phyloP scores from a whole-genome alignment of 1,140 invertebrate genomes.

The Chionoecetes opilio region DNA sequence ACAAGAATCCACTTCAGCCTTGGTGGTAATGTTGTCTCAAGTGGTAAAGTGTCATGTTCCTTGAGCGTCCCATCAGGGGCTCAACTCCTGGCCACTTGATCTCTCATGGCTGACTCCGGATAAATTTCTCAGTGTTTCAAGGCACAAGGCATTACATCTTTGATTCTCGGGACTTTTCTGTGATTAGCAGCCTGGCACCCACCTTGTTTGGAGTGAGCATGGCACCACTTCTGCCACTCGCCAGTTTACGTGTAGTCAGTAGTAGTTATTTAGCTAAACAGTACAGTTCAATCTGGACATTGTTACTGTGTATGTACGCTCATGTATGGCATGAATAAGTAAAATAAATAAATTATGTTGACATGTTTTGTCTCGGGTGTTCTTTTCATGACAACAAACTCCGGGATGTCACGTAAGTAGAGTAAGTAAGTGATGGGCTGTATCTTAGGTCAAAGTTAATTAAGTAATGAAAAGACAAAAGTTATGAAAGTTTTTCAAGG shows the following conservation, averaged over 20 bases:
- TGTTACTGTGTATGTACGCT: constrained; percentile 79
- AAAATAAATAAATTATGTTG: constrained; percentile 79
- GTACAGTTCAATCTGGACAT: constrained; percentile 77
- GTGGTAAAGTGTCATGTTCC: too few relatives aligned
- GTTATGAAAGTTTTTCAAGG: too few relatives aligned
- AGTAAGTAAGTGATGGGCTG: too few relatives aligned
- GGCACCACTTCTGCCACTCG: constrained; percentile 75
- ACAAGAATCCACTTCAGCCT: too few relatives aligned
- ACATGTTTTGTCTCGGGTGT: constrained; percentile 57
- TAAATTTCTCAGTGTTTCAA: neutral
- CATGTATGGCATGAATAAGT: constrained; percentile 79
- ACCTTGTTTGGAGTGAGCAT: constrained; percentile 72
- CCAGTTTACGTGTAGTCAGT: constrained; percentile 79
- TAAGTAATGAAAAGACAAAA: too few relatives aligned
- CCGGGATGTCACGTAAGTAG: too few relatives aligned
- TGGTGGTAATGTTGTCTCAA: too few relatives aligned
- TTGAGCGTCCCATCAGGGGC: too few relatives aligned
- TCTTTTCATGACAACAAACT: constrained; percentile 48
- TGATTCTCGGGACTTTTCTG: constrained; percentile 74
- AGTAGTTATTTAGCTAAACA: constrained; percentile 75
- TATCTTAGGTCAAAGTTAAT: too few relatives aligned
- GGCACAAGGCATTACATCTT: too few relatives aligned
- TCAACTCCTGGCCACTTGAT: neutral
- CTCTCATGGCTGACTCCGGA: neutral
- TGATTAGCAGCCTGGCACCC: constrained; percentile 69